Evolutionary conservation across 2,888 invertebrate species (phyloP), one percentile per base, ranked within the genome.

Genomic region (Orgyia antiqua): DNA sequence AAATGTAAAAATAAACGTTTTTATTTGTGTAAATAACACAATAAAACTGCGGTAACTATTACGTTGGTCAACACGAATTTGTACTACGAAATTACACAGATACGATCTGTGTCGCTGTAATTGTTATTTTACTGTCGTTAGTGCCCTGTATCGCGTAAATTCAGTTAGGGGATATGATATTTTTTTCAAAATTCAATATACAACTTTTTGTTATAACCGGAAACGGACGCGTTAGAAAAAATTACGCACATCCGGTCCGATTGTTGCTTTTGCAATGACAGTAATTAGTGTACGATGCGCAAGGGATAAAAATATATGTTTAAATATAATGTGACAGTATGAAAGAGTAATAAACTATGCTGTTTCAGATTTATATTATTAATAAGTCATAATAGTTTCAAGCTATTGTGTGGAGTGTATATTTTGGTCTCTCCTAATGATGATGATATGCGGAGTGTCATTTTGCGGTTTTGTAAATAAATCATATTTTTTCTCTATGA

Each of bases 21-120:
- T 86, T 83, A 86, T 86, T 86, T 84, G 86, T 84, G 84, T 84
- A 84, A 86, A 84, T 84, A 84, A 82, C 83, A 84, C 84, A 86
- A 84, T 84, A 83, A 84, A 83, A 79, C 75, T 64, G 70, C 60
- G 62, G 62, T 54, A 48, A 71, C 68, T 53, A 79, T 82, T 83
- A 83, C 61, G 54, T 35, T 24, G 21, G 44, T 57, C 63, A 66
- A 68, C 72, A 69, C 66, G 68, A 71, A 69, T 75, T 69, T 70
- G 72, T 73, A 55, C 69, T 6, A 65, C 66, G 64, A 15, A 82
- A 86, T 86, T 80, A 84, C 66, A 38, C 45, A 70, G 86, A 86
- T 86, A 83, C 46, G 61, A 86, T 86, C 86, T 76, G 62, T 73
- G 75, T 74, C 76, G 65, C 64, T 64, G 69, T 83, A 79, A 83